Evolutionary conservation across 1,140 invertebrate species (phyloP), one percentile per base, ranked within the genome.

Genomic region (Drosophila oshimai): DNA sequence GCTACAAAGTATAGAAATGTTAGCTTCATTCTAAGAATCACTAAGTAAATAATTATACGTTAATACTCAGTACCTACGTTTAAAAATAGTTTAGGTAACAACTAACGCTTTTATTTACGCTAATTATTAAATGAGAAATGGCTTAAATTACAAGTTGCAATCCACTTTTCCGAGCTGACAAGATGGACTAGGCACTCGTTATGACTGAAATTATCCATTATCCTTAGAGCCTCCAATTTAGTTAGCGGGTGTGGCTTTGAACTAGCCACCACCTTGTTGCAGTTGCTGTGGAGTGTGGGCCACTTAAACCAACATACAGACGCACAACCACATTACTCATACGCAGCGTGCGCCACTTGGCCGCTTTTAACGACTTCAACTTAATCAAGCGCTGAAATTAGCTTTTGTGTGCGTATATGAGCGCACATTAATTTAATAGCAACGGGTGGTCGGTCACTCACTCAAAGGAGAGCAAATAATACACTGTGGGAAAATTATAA

Each of bases 381-480:
- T 86, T 84, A 84, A 84, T 84, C 80, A 86, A 86, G 75, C 81
- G 77, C 65, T 84, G 81, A 84, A 84, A 84, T 84, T 84, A 84
- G 80, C 81, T 87, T 87, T 80, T 86, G 81, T 84, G 80, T 84
- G 75, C 79, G 80, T 84, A 86, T 84, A 84, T 86, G 80, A 87
- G 80, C 65, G 80, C 61, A 80, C 80, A 84, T 84, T 86, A 84
- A 84, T 86, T 86, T 84, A 84, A 84, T 84, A 75, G 81, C 81
- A 54, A 53, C 75, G 58, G 60, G 62, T 77, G 74, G 69, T 47
- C 45, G 54, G 68, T 51, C 33, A 71, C 29, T 60, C 42, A 39
- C 26, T 65, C 41, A 31, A 39, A 49, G 50, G 46, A 53, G 31
- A 15, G 53, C 46, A 33, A 33, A 33, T 34, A 57, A 44, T 60